These are phyloP conservation scores for Solenopsis invicta DNA, from an alignment of 1,140 invertebrate species.

Conservation along the genomic window DNA sequence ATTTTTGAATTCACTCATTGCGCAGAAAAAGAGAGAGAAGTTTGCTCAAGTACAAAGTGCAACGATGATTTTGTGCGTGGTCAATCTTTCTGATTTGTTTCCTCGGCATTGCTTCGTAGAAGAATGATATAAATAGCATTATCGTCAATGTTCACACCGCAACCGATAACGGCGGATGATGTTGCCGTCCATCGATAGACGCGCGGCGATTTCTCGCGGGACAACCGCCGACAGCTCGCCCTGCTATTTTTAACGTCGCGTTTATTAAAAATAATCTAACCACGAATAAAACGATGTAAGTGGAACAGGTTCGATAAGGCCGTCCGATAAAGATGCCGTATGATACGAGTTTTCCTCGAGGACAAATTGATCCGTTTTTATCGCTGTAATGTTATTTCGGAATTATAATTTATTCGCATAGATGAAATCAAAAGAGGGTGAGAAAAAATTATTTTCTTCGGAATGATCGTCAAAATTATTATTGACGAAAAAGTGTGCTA, in stretches of 20 bases:
- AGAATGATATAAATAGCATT: constrained; percentile 54
- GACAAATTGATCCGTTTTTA: constrained; percentile 49
- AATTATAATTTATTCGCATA: constrained; percentile 14
- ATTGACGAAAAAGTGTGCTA: background rate
- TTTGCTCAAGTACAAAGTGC: constrained; percentile 9
- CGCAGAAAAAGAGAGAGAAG: background rate
- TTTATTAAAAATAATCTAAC: constrained; percentile 55
- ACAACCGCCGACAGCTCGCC: constrained; percentile 26
- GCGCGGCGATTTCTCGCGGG: constrained; percentile 41
- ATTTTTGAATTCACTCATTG: background rate
- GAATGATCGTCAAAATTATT: background rate
- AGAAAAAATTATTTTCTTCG: background rate
- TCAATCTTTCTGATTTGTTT: constrained; percentile 28
- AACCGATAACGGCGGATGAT: constrained; percentile 45
- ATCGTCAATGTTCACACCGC: constrained; percentile 41
- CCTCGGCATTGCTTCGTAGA: constrained; percentile 14
- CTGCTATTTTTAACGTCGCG: constrained; percentile 33
- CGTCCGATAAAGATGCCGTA: constrained; percentile 36
- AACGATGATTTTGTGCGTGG: constrained; percentile 20
- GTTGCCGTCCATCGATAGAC: constrained; percentile 27
- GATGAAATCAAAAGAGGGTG: background rate
- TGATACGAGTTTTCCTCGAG: constrained; percentile 11
- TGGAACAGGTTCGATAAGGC: constrained; percentile 41
- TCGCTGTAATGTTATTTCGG: constrained; percentile 11
- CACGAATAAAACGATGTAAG: constrained; percentile 49